Base-by-base conservation (phyloP, 2,888 invertebrate genomes). In the Acanthosepion esculentum region DNA sequence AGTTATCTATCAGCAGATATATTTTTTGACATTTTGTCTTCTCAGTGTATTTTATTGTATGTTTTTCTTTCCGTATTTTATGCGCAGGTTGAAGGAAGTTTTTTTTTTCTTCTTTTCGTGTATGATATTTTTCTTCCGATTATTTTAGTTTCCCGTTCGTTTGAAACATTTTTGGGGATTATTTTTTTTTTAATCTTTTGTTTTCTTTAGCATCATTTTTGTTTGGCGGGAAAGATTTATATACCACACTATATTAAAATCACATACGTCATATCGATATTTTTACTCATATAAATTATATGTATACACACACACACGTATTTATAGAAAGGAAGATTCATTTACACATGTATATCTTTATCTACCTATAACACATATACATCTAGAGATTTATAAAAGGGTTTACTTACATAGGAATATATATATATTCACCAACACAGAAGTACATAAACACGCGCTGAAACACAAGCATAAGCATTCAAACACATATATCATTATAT, bases 21-120 rank as follows among this genome's bases (percentile, higher is more conserved):
- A 78, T 78, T 78, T 78, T 78, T 78, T 78, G 78, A 78, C 78
- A 78, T 78, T 78, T 78, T 78, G 78, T 78, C 78, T 78, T n/a
- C 78, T 15, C 18, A 78, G 5, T 78, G 78, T 78, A n/a, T 78
- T 78, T 78, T 78, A 78, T 10, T n/a, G 33, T 78, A 18, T 33
- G 0, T 78, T 78, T 33, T 78, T 78, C 78, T n/a, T 15, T n/a
- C 12, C 10, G 78, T 78, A 78, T 78, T 78, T 78, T 78, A 78
- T 78, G 33, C n/a, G n/a, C 78, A 5, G 10, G 78, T n/a, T 78
- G 78, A 78, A 78, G n/a, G n/a, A 5, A n/a, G 4, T 5, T 0
- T n/a, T 78, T 78, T 15, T 78, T 18, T 29, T n/a, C n/a, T 8
- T 26, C 29, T 78, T 78, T 26, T 78, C 15, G 33, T 20, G n/a